Evolutionary conservation across 2,113 vertebrate species (phyloP), one percentile per base, ranked within the genome.

Genomic region (Mystacornis crossleyi): DNA sequence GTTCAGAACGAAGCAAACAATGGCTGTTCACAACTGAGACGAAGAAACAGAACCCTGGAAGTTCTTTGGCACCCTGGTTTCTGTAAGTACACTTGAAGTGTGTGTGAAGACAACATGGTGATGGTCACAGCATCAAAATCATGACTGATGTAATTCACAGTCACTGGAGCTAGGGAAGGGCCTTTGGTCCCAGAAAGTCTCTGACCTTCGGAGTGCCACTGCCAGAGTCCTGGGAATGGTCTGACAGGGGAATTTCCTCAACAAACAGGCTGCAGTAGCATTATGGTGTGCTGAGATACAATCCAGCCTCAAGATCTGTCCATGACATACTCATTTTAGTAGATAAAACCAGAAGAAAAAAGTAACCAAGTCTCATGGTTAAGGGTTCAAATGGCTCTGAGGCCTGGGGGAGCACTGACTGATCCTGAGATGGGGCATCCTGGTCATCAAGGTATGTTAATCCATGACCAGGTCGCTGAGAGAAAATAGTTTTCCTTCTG

Each of bases 281-380:
- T 43, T 51, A 72, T 64, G 36, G 28, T 72, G 12, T 34, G 8
- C 2, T 74, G 73, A 92, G 23, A 78, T 34, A 75, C 19, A 65
- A 55, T 34, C 28, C 67, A 89, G 20, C 54, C 42, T 83, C 54
- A 51, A 2, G 23, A 77, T 18, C 65, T 40, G n/a, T 23, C 28
- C 9, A 65, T 4, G 11, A 50, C 31, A 29, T 21, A 62, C 6
- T 62, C 40, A 69, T 38, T 91, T 82, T 31, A 90, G 48, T 54
- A 82, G 79, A 72, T 25, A 92, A 69, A 90, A 58, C 28, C n/a
- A 53, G 12, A 80, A 55, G 29, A 29, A 84, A 73, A 74, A 82
- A 43, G 29, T 40, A 88, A 79, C 14, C 12, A 36, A 50, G 21
- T 58, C 29, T 84, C 43, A 38, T 29, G 26, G 64, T 24, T 80